phyloP scores from a whole-genome alignment of 2,113 vertebrate genomes.

The Pholis gunnellus region DNA sequence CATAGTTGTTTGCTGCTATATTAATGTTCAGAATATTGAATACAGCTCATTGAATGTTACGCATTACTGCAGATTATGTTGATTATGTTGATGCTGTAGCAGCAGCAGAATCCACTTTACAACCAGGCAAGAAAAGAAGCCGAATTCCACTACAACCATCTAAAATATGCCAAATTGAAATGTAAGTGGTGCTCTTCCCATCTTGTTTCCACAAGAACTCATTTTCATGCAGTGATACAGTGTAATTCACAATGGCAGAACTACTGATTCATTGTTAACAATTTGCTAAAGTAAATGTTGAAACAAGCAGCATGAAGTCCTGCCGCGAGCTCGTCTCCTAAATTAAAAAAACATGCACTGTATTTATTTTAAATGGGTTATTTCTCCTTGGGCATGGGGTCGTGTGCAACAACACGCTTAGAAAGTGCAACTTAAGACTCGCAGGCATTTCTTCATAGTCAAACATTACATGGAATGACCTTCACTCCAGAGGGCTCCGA shows the following conservation, averaged over 20 bases:
- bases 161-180: slow-evolving; percentile 23
- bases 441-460: slow-evolving; percentile 41
- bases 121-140: slow-evolving; percentile 17
- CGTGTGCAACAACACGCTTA: neutral
- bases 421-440: neutral
- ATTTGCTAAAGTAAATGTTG: slow-evolving; percentile 7
- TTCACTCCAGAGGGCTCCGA: slow-evolving; percentile 21
- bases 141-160: slow-evolving; percentile 19
- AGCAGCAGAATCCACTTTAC: slow-evolving; percentile 25
- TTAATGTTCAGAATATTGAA: neutral
- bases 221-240: neutral
- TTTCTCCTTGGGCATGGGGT: neutral
- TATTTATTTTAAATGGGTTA: neutral
- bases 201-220: neutral
- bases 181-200: neutral
- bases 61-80: slow-evolving; percentile 10
- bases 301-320: neutral
- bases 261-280: slow-evolving; percentile 4
- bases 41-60: slow-evolving; percentile 23
- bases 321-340: neutral
- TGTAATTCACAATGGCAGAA: slow-evolving; percentile 5
- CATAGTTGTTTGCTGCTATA: neutral
- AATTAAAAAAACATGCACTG: neutral
- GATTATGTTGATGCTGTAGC: neutral
- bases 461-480: slow-evolving; percentile 58